Evolutionary conservation across 1,140 invertebrate species (phyloP).

Genomic region (Drosophila subobscura): DNA sequence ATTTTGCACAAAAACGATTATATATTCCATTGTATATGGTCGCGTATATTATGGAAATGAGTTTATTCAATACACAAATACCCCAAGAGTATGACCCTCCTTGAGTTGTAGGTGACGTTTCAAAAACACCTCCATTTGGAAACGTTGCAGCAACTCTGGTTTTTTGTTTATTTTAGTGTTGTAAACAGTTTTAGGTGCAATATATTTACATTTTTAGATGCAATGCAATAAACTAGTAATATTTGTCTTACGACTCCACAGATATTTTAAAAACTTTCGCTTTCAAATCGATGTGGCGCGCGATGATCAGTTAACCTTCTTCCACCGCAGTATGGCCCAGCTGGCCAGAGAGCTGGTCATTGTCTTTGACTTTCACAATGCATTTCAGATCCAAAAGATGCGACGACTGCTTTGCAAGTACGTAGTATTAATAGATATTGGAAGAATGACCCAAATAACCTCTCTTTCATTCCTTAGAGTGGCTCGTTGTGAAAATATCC

Average conservation of each 20-base stretch:
- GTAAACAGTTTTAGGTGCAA: conserved; percentile 30
- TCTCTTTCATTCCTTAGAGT: conserved; percentile 44
- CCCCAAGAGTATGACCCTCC: conserved; percentile 10
- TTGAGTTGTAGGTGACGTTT: conserved; percentile 11
- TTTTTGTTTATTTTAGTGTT: conserved; percentile 41
- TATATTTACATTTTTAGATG: background rate
- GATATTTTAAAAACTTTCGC: conserved; percentile 81
- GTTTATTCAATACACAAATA: conserved; percentile 16
- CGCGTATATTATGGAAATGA: conserved; percentile 17
- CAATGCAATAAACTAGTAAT: background rate
- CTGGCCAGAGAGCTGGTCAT: conserved; percentile 73
- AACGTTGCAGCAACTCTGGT: conserved; percentile 12
- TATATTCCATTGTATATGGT: conserved; percentile 16
- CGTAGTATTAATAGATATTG: background rate
- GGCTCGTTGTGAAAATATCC: conserved; percentile 80
- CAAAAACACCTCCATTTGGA: conserved; percentile 12
- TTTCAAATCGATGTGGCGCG: conserved; percentile 71
- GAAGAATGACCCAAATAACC: background rate
- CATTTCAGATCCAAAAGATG: conserved; percentile 81
- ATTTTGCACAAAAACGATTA: conserved; percentile 20
- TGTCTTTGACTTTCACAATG: conserved; percentile 76
- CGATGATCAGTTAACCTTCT: conserved; percentile 78
- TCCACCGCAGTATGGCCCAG: conserved; percentile 69
- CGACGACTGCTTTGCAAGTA: conserved; percentile 76
- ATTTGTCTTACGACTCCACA: conserved; percentile 31